These are phyloP conservation scores for Rhinogobio ventralis DNA, from an alignment of 2,797 vertebrate genomes.

Conservation along the genomic window DNA sequence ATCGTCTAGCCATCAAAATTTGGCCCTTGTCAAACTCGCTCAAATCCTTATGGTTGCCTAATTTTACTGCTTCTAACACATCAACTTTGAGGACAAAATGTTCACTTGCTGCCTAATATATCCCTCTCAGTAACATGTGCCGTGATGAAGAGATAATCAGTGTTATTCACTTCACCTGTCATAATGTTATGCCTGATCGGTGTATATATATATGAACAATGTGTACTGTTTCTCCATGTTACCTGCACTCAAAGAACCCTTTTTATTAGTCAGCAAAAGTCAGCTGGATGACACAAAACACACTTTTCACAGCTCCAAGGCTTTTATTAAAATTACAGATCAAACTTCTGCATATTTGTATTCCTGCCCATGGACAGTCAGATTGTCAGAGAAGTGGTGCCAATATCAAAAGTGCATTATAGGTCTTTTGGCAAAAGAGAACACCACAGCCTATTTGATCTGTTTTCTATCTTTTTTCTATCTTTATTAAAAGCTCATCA, in stretches of 20 bases:
- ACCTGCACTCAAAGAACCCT: not conserved
- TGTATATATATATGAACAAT: not conserved
- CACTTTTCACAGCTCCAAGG: not conserved
- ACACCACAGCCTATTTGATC: not conserved
- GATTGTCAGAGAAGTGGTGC: not conserved
- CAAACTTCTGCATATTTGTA: not conserved
- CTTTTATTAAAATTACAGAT: not conserved
- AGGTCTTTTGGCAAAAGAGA: not conserved
- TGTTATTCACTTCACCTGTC: too few relatives aligned
- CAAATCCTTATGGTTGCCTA: too few relatives aligned
- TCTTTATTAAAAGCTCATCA: not conserved
- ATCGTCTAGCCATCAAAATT: too few relatives aligned
- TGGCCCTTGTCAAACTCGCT: too few relatives aligned
- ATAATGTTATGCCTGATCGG: too few relatives aligned
- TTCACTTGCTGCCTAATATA: too few relatives aligned
- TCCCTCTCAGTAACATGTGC: too few relatives aligned
- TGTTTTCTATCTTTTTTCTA: not conserved
- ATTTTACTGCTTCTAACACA: too few relatives aligned
- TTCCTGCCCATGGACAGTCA: not conserved
- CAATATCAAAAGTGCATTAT: not conserved
- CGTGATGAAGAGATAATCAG: too few relatives aligned
- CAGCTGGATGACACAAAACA: not conserved
- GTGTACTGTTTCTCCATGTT: not conserved
- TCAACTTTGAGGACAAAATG: too few relatives aligned
- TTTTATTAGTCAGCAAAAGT: not conserved